Evolutionary conservation across 1,140 invertebrate species (phyloP), one percentile per base, ranked within the genome.

Genomic region (Varroa destructor): DNA sequence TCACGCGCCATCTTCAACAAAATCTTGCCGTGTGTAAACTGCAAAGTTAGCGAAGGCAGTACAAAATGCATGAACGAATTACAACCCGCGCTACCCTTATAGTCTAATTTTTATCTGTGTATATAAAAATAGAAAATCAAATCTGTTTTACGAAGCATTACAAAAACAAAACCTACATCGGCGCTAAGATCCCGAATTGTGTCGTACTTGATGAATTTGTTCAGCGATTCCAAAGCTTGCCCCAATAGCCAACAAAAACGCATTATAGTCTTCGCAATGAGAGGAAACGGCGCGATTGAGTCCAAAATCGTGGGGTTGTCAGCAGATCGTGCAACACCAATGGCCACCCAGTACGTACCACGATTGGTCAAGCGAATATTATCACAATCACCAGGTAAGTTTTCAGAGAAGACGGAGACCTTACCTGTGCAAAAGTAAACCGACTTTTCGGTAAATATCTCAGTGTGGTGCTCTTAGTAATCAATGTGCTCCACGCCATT

Each of bases 301-400:
- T 82, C 81, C n/a, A 78, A 42, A 4, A 78, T 43, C 36, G 73
- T 74, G 8, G 76, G 77, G 37, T 75, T 74, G 43, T 76, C 75
- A 43, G 75, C 72, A 51, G 75, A 73, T 37, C 81, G 78, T 6
- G 80, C 78, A 0, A 76, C 54, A 10, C 86, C 79, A 12, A 90
- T 76, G 1, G 83, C 81, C 0, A 89, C 81, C 72, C 88, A 83
- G 75, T 89, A 85, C 6, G 87, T 87, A 43, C 85, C 86, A 43
- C 84, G 79, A 37, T 82, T 84, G 77, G 87, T 86, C 0, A 80
- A 79, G 56, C 87, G 83, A 46, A 91, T 78, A 78, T 91, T 91
- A 78, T 93, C 90, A n/a, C 88, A 88, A 6, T 83, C 71, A 76
- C 90, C 90, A 64, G 90, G 89, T 72, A 93, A 80, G 56, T 56